Evolutionary conservation across 2,113 vertebrate species (phyloP), one percentile per base, ranked within the genome.

Genomic region (Hippocampus zosterae): DNA sequence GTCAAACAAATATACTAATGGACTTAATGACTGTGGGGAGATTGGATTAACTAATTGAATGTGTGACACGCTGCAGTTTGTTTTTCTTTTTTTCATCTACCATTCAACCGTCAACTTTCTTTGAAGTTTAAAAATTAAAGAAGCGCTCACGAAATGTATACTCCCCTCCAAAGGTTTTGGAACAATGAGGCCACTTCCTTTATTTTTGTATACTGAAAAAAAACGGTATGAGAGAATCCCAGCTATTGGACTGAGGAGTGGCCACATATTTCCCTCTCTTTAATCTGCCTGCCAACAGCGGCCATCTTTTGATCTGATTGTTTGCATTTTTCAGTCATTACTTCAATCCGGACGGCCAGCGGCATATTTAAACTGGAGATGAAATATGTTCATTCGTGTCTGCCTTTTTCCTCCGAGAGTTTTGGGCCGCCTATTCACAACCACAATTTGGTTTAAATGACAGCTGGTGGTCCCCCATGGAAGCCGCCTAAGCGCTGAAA

Each of bases 381-480:
- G 92, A 93, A 93, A 92, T 86, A 82, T 92, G 90, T 91, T 87
- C 85, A 81, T 84, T 79, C 68, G 88, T 85, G 91, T 88, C 91
- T 91, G 89, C 83, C 87, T 68, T 81, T 92, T 89, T 85, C 93
- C 94, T 93, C 89, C 85, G 94, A 94, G 85, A 76, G 81, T 91
- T 93, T 92, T 84, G 87, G 77, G 53, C 89, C 88, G 84, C 79
- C 92, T 90, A 92, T 93, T 93, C 90, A 90, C 92, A 91, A 93
- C 92, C 87, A 80, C 92, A 94, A 95, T 95, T 92, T 87, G 84
- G 91, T 94, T 95, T 94, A 94, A 94, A 92, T 94, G 95, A 95
- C 95, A 95, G 94, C 90, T 93, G 94, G 93, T 91, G 91, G 89
- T 92, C 94, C 91, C 92, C 88, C 91, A 94, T 93, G 93, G 94